Conservation (phyloP, 2,888 invertebrate species). For the Drosophila borborema region DNA sequence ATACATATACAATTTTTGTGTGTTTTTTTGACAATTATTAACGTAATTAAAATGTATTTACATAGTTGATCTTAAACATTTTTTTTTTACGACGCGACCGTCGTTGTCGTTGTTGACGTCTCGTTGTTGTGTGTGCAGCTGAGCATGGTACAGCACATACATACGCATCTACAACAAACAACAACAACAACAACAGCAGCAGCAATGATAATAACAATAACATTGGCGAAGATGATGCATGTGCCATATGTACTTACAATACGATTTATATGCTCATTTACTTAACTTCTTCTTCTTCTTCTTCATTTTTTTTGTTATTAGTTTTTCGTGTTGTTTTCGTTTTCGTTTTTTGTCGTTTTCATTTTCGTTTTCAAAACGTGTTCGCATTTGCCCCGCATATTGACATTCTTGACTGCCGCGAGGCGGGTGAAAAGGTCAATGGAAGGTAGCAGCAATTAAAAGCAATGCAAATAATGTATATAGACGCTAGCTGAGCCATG, state of each 20-base stretch:
- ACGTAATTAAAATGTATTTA: conserved; percentile 82
- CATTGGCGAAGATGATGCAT: conserved; percentile 53
- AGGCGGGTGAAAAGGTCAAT: conserved; percentile 73
- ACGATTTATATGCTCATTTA: conserved; percentile 16
- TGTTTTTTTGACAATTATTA: conserved; percentile 75
- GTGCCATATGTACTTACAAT: conserved; percentile 31
- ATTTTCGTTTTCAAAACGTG: conserved; percentile 33
- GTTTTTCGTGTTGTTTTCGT: conserved; percentile 9
- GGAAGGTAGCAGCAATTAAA: conserved; percentile 69
- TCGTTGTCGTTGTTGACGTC: conserved; percentile 50
- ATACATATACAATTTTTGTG: not conserved
- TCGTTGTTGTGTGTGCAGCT: conserved; percentile 69
- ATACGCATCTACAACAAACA: conserved; percentile 13
- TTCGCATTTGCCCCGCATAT: conserved; percentile 22
- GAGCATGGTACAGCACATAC: conserved; percentile 63
- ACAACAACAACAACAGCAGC: not conserved
- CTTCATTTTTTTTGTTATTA: conserved; percentile 9
- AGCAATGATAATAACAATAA: conserved; percentile 29
- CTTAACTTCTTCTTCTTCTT: not conserved
- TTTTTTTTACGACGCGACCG: conserved; percentile 62
- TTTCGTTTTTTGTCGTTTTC: conserved; percentile 1
- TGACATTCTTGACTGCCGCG: conserved; percentile 54
- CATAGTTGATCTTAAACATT: conserved; percentile 67
- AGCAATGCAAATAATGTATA: conserved; percentile 34
- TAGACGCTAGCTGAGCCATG: conserved; percentile 14